phyloP scores from a whole-genome alignment of 1,140 invertebrate species.

The Heliconius hewitsoni region DNA sequence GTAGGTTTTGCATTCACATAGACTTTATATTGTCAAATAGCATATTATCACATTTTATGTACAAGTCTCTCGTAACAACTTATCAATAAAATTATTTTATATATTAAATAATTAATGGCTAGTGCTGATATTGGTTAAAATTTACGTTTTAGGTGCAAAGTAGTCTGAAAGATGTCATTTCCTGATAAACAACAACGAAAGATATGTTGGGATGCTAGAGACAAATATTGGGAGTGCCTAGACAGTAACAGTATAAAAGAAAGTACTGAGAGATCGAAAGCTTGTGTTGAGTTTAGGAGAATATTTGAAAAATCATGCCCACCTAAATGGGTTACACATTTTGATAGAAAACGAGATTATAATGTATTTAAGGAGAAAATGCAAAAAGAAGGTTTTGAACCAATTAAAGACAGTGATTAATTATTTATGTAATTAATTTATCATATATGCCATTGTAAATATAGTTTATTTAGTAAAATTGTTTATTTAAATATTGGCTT shows the following conservation, averaged over 20 bases:
- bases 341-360: conserved; percentile 94
- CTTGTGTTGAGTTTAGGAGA: conserved; percentile 88
- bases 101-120: neutral
- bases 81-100: neutral
- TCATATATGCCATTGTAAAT: conserved; percentile 60
- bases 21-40: neutral
- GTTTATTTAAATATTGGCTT: conserved; percentile 54
- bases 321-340: conserved; percentile 96
- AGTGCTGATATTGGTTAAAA: conserved; percentile 2
- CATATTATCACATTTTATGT: neutral
- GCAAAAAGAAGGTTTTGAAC: conserved; percentile 92
- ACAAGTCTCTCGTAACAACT: neutral
- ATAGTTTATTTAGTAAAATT: conserved; percentile 71
- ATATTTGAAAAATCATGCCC: conserved; percentile 92
- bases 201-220: conserved; percentile 91
- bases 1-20: neutral
- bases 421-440: conserved; percentile 45
- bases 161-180: conserved; percentile 87
- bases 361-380: conserved; percentile 94
- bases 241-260: conserved; percentile 83
- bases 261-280: conserved; percentile 73
- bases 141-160: conserved; percentile 38
- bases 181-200: conserved; percentile 90
- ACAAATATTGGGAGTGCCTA: conserved; percentile 95
- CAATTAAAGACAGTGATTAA: conserved; percentile 75